Conservation (phyloP, 2,797 vertebrate species). For the Spinibarbus caldwelli region DNA sequence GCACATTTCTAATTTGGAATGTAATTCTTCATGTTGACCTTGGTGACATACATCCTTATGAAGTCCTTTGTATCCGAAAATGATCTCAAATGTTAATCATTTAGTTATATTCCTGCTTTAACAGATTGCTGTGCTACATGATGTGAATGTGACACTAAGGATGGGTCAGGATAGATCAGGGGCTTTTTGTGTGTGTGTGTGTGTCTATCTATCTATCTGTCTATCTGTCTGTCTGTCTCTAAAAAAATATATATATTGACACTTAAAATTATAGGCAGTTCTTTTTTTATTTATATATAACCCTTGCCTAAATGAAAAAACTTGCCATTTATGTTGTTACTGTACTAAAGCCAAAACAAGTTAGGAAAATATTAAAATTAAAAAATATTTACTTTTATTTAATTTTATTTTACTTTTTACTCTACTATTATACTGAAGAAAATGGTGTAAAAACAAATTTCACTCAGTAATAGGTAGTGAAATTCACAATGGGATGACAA, state of each 20-base stretch:
- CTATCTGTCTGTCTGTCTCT: too few species aligned
- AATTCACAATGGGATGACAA: neutral
- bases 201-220: too few species aligned
- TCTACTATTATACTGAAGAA: neutral
- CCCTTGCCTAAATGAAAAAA: too few species aligned
- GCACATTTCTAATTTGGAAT: slow-evolving; percentile 39
- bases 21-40: slow-evolving; percentile 37
- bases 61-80: slow-evolving; percentile 26
- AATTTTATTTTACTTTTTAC: too few species aligned
- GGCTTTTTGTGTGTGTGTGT: neutral
- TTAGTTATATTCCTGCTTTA: slow-evolving; percentile 5
- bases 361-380: too few species aligned
- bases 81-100: slow-evolving; percentile 25
- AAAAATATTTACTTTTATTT: too few species aligned
- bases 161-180: neutral
- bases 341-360: too few species aligned
- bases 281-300: too few species aligned
- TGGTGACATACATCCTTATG: slow-evolving; percentile 4
- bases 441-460: too few species aligned
- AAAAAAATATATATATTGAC: too few species aligned
- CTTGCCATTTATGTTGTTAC: too few species aligned
- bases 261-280: too few species aligned
- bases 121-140: slow-evolving; percentile 10
- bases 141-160: neutral
- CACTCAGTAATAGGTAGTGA: neutral